phyloP scores from a whole-genome alignment of 2,888 invertebrate genomes.

The Eupithecia vulgata region DNA sequence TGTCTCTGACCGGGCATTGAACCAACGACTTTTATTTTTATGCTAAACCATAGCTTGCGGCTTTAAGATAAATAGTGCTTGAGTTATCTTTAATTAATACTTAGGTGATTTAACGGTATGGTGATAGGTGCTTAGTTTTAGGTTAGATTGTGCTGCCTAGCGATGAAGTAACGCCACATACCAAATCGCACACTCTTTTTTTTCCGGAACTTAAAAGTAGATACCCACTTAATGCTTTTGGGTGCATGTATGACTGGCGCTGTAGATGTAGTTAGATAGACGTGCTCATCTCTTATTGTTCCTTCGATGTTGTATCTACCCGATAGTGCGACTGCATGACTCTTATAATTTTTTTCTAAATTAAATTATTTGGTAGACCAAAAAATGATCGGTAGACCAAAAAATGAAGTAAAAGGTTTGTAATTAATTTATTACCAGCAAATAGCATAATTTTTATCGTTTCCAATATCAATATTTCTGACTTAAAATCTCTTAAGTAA shows the following conservation, averaged over 20 bases:
- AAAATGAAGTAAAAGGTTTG: neutral
- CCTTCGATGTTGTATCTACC: neutral
- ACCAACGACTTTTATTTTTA: slow-evolving; percentile 61
- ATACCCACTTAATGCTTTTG: no score
- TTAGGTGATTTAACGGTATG: slow-evolving; percentile 6
- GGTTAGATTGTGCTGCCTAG: slow-evolving; percentile 6
- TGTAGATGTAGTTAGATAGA: neutral
- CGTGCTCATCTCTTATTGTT: neutral
- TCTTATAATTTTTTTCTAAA: no score
- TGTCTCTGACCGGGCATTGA: slow-evolving; percentile 69
- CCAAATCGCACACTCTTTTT: neutral
- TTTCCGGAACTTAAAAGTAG: neutral
- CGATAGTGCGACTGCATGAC: neutral
- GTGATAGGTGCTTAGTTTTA: slow-evolving; percentile 1
- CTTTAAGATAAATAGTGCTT: slow-evolving; percentile 19
- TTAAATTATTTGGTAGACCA: no score
- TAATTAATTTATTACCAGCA: neutral
- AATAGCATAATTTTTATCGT: no score
- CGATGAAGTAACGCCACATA: neutral
- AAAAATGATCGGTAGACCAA: neutral
- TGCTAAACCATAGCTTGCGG: slow-evolving; percentile 38
- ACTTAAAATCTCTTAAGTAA: neutral
- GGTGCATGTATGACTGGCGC: neutral
- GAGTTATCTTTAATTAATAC: slow-evolving; percentile 10
- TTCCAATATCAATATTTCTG: no score